Conservation (phyloP, 2,888 invertebrate species). For the Orgyia antiqua region DNA sequence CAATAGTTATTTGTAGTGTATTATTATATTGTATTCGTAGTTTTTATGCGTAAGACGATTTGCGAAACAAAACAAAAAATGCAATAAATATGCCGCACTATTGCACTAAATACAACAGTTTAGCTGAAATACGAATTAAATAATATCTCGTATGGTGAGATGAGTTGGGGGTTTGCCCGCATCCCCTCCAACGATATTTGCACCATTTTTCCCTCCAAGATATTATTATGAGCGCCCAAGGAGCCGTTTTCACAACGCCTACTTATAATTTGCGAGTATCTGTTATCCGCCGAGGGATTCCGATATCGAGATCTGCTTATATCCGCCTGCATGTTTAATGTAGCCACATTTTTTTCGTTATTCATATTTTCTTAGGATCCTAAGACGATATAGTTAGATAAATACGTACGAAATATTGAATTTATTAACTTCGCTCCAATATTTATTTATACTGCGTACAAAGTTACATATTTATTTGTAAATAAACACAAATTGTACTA, state of each 20-base stretch:
- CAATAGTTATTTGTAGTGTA: no score
- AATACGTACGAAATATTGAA: slow-evolving; percentile 7
- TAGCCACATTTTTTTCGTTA: slow-evolving; percentile 33
- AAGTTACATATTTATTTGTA: no score
- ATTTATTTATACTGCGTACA: not conserved
- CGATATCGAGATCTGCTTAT: slow-evolving; percentile 38
- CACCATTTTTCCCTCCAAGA: slow-evolving; percentile 62
- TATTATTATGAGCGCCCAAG: slow-evolving; percentile 67
- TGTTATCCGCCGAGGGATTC: slow-evolving; percentile 43
- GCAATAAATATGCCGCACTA: no score
- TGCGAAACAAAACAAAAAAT: no score
- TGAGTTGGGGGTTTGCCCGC: slow-evolving; percentile 2
- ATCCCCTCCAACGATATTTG: slow-evolving; percentile 29
- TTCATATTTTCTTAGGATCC: slow-evolving; percentile 42
- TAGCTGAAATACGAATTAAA: no score
- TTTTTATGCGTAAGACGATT: no score
- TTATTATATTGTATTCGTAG: no score
- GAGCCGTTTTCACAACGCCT: slow-evolving; percentile 59
- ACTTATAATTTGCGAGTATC: slow-evolving; percentile 66
- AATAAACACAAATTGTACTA: no score
- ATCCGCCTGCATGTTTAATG: slow-evolving; percentile 40
- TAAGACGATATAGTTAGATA: slow-evolving; percentile 19
- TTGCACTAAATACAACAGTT: no score
- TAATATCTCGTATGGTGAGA: not conserved
- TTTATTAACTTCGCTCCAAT: not conserved